Percentiles rank a stretch among this genome's conserved stretches.
Evolutionary conservation across 2,797 vertebrate species (phyloP).

Genomic region (Premnoplex brunnescens): DNA sequence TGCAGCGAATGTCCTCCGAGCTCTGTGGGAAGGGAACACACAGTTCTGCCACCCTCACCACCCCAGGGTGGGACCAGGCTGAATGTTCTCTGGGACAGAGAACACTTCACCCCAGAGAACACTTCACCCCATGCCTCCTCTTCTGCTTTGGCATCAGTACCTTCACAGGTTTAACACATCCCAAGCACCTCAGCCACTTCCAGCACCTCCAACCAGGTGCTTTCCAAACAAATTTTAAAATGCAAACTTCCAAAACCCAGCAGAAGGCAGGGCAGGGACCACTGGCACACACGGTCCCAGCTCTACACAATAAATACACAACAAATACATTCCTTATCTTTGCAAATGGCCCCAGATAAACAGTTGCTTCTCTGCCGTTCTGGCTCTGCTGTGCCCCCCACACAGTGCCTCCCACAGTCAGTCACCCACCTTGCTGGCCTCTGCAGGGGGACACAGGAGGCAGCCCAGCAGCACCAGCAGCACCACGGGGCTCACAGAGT

Average conservation of each 20-base stretch:
- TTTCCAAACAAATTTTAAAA: not conserved
- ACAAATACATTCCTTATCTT: not conserved
- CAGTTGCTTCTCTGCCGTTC: not conserved
- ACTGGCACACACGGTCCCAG: not conserved
- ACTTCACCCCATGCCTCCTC: not conserved
- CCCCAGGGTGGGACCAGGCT: too few relatives aligned
- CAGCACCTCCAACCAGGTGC: not conserved
- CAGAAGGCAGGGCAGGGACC: not conserved
- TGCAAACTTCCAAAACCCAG: not conserved
- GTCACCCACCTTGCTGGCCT: constrained; percentile 70
- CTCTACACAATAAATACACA: not conserved
- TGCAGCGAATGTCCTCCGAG: constrained; percentile 93
- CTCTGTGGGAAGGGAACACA: constrained; percentile 69
- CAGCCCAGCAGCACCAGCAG: constrained; percentile 55
- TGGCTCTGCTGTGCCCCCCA: not conserved
- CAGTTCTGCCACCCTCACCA: not conserved
- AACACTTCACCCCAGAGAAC: not conserved
- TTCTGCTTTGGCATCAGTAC: not conserved
- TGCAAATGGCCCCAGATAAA: not conserved
- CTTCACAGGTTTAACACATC: not conserved
- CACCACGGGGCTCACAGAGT: constrained; percentile 24
- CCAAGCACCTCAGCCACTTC: not conserved
- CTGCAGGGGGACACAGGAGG: constrained; percentile 49
- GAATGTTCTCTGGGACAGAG: not conserved
- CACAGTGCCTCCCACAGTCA: fast-evolving